Evolutionary conservation across 2,113 vertebrate species (phyloP).

Genomic region (Pollimyrus isidori): DNA sequence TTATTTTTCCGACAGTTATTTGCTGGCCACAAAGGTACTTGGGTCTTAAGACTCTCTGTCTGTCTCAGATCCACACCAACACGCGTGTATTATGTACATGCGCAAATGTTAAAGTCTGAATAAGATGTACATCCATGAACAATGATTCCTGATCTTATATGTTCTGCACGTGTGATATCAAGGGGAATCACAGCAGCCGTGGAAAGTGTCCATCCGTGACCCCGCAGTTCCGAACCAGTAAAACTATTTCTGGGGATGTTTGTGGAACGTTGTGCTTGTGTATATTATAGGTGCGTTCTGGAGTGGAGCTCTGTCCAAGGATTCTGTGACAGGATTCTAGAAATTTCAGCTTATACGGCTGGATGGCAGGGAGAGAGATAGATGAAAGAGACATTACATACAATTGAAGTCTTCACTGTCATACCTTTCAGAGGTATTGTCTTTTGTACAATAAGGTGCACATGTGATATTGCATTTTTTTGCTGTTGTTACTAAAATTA

Average conservation of each 20-base stretch:
- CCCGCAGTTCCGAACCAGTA: background rate
- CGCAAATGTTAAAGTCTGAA: background rate
- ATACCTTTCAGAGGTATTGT: background rate
- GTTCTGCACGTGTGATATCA: background rate
- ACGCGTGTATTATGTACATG: background rate
- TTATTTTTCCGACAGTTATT: conserved; percentile 25
- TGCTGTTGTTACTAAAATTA: conserved; percentile 6
- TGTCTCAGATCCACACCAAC: conserved; percentile 14
- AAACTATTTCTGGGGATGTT: background rate
- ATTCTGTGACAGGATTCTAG: background rate
- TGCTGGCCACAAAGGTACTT: conserved; percentile 34
- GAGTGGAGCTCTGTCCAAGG: background rate
- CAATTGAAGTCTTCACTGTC: background rate
- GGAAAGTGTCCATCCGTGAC: background rate
- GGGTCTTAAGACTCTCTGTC: conserved; percentile 34
- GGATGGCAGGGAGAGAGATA: background rate
- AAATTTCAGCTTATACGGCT: background rate
- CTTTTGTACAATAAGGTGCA: background rate
- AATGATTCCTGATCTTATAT: background rate
- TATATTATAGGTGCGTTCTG: background rate
- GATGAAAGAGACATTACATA: background rate
- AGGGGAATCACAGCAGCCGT: background rate
- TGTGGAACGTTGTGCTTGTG: background rate
- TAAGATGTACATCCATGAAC: background rate
- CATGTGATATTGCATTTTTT: conserved; percentile 18